phyloP scores from a whole-genome alignment of 2,888 invertebrate genomes.

The Nowickia ferox region DNA sequence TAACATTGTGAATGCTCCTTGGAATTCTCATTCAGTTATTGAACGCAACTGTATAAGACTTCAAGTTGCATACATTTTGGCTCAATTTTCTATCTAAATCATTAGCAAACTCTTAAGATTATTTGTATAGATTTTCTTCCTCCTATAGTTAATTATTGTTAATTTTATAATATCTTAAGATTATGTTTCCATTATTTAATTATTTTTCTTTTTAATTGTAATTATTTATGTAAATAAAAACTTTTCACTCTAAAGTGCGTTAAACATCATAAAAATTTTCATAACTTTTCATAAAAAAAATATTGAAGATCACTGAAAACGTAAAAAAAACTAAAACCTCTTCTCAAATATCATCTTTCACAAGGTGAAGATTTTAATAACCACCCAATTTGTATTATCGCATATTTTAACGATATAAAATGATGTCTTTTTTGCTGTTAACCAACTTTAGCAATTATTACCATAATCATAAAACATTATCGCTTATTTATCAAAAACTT shows the following conservation, averaged over 20 bases:
- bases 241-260: slow-evolving; percentile 3
- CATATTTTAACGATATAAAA: slow-evolving; percentile 63
- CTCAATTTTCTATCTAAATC: background rate
- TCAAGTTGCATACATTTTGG: background rate
- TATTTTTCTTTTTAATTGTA: slow-evolving; percentile 19
- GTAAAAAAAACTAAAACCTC: background rate
- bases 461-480: slow-evolving; percentile 74
- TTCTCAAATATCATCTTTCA: slow-evolving; percentile 45
- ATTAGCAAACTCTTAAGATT: background rate
- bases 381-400: slow-evolving; percentile 71
- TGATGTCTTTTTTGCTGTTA: slow-evolving; percentile 69
- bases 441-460: slow-evolving; percentile 73
- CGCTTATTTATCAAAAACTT: slow-evolving; percentile 72
- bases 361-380: slow-evolving; percentile 49
- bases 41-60: no score
- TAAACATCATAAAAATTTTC: slow-evolving; percentile 9
- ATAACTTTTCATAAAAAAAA: background rate
- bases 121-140: slow-evolving; percentile 1
- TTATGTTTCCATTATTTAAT: slow-evolving; percentile 12
- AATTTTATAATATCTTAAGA: background rate
- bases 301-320: background rate
- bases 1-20: no score
- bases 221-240: background rate
- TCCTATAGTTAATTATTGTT: background rate
- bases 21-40: no score